Evolutionary conservation across 1,140 invertebrate species (phyloP).

Genomic region (Coenobita brevimanus): DNA sequence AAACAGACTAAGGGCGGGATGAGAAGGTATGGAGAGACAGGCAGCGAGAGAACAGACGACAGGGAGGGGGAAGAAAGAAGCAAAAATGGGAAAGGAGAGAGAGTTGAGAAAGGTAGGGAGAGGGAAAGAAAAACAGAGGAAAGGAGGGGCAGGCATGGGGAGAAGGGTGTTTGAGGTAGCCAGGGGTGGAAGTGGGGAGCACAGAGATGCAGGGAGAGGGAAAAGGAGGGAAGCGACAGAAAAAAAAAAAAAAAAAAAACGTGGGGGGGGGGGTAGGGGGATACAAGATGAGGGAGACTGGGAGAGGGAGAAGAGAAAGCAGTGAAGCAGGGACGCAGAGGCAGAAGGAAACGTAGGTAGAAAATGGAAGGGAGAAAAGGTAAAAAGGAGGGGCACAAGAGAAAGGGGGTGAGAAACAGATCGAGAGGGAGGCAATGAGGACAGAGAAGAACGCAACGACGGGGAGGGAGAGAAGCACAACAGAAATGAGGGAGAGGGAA

Average conservation of each 20-base stretch:
- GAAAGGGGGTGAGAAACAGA: not conserved
- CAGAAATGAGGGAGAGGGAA: not conserved
- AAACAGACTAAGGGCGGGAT: no score
- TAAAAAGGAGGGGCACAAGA: not conserved
- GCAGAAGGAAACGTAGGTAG: not conserved
- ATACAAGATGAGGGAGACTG: not conserved
- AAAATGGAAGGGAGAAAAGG: not conserved
- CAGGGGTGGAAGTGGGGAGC: not conserved
- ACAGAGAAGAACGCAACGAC: no score
- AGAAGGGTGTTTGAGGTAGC: not conserved
- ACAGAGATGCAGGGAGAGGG: not conserved
- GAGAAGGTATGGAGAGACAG: not conserved
- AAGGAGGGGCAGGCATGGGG: not conserved
- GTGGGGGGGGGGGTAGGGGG: not conserved
- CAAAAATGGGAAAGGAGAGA: not conserved
- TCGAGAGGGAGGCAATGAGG: no score
- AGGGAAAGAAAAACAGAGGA: no score
- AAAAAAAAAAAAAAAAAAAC: not conserved
- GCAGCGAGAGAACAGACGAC: not conserved
- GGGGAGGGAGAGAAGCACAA: not conserved
- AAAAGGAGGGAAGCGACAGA: not conserved
- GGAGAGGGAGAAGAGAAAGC: not conserved
- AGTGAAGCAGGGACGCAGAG: not conserved
- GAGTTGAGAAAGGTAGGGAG: not conserved
- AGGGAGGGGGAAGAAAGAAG: no score